Conservation (phyloP, 2,113 vertebrate genomes). For the Pomatorhinus ruficollis region DNA sequence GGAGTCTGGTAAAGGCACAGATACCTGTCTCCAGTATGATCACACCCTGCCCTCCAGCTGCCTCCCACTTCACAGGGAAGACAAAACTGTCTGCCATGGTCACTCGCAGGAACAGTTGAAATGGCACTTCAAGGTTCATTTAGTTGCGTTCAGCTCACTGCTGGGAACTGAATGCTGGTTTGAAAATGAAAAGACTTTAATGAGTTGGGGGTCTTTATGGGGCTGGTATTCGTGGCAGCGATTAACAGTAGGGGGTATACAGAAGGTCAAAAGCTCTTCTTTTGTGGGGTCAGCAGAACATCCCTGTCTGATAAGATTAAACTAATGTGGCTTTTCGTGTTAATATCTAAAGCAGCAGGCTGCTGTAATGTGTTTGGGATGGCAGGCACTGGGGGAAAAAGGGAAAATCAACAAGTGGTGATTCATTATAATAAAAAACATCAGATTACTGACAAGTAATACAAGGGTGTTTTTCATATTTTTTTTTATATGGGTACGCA, state of each 20-base stretch:
- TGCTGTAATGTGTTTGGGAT: conserved; percentile 67
- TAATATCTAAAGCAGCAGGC: conserved; percentile 77
- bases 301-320: conserved; percentile 81
- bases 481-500: background rate
- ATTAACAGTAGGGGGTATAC: conserved; percentile 77
- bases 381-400: background rate
- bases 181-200: conserved; percentile 80
- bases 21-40: conserved; percentile 40
- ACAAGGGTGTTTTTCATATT: background rate
- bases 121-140: conserved; percentile 76
- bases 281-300: conserved; percentile 77
- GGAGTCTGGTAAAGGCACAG: conserved; percentile 48
- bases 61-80: conserved; percentile 58
- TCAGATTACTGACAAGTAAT: background rate
- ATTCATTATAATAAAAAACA: conserved; percentile 31
- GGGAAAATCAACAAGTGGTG: background rate
- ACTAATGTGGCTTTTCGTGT: conserved; percentile 78
- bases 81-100: conserved; percentile 59
- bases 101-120: conserved; percentile 66
- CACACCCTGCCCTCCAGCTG: conserved; percentile 57
- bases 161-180: conserved; percentile 75
- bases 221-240: conserved; percentile 72
- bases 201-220: conserved; percentile 78
- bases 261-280: conserved; percentile 78
- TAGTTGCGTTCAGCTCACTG: conserved; percentile 71